Percentiles rank a stretch among this genome's conserved stretches.
These are phyloP conservation scores for Idris sp. DNA, from an alignment of 1,140 invertebrate species.

Conservation along the genomic window DNA sequence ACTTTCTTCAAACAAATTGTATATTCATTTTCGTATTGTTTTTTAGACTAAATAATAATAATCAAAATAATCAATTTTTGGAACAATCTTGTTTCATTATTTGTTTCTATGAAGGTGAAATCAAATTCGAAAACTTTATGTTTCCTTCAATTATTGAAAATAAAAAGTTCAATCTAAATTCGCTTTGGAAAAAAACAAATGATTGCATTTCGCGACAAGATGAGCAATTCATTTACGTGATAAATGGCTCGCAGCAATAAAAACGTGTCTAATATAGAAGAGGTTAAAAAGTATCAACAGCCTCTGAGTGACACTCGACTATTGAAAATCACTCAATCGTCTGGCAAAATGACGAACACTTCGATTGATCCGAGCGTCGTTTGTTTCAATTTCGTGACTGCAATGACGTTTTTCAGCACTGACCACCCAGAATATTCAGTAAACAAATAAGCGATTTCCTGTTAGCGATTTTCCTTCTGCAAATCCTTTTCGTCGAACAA, in stretches of 20 bases:
- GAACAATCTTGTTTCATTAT: too few relatives aligned
- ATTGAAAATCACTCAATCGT: constrained; percentile 53
- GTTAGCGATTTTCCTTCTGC: constrained; percentile 10
- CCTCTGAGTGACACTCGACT: constrained; percentile 20
- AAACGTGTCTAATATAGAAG: constrained; percentile 38
- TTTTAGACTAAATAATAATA: too few relatives aligned
- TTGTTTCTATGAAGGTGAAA: too few relatives aligned
- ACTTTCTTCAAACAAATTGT: too few relatives aligned
- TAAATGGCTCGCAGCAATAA: constrained; percentile 33
- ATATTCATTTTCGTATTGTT: too few relatives aligned
- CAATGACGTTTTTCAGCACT: constrained; percentile 21
- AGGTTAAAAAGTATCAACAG: constrained; percentile 44
- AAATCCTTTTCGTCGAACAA: too few relatives aligned
- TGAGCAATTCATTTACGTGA: constrained; percentile 39
- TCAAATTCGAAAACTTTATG: too few relatives aligned
- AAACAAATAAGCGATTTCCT: constrained; percentile 46
- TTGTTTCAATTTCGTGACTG: constrained; percentile 51
- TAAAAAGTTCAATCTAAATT: too few relatives aligned
- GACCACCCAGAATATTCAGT: constrained; percentile 39
- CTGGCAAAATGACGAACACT: constrained; percentile 36
- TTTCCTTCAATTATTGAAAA: too few relatives aligned
- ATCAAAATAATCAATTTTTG: too few relatives aligned
- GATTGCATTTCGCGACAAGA: constrained; percentile 33
- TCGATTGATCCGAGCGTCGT: constrained; percentile 39
- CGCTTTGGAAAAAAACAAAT: too few relatives aligned